phyloP scores from a whole-genome alignment of 2,797 vertebrate genomes.

The Crax fasciolata region DNA sequence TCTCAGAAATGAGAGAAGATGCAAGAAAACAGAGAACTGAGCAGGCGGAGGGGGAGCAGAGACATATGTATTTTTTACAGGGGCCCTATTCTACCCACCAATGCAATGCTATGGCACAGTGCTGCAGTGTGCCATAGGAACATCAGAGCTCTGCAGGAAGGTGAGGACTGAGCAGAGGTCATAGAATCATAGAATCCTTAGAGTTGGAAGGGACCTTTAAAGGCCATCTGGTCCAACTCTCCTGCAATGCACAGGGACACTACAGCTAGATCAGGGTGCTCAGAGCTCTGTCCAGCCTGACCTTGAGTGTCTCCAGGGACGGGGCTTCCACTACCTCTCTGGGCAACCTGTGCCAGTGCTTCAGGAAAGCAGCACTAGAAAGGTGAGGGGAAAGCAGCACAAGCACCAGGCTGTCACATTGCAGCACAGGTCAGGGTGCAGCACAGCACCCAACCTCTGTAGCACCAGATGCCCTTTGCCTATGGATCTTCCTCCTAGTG shows the following conservation, averaged over 20 bases:
- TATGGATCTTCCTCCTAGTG: not conserved
- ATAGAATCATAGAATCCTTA: not conserved
- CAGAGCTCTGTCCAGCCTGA: too few relatives aligned
- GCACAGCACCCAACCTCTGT: not conserved
- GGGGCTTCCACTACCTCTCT: too few relatives aligned
- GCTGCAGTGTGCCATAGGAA: fast-evolving
- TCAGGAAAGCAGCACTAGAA: not conserved
- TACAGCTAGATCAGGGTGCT: too few relatives aligned
- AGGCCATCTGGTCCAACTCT: too few relatives aligned
- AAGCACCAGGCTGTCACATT: not conserved
- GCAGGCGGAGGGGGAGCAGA: not conserved
- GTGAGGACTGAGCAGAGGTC: not conserved
- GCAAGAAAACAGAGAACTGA: not conserved
- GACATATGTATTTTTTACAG: not conserved
- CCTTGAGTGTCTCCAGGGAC: too few relatives aligned
- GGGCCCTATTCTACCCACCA: not conserved
- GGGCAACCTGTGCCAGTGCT: too few relatives aligned
- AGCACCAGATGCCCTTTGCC: not conserved
- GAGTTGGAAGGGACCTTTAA: too few relatives aligned
- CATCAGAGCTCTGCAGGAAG: not conserved
- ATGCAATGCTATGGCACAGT: fast-evolving
- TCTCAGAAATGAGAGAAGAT: slow-evolving; percentile 38
- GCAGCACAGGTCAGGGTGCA: not conserved
- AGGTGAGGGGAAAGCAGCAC: too few relatives aligned
- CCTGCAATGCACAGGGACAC: too few relatives aligned